Evolutionary conservation across 2,797 vertebrate genomes (phyloP).

Genomic region (Aeoliscus strigatus): DNA sequence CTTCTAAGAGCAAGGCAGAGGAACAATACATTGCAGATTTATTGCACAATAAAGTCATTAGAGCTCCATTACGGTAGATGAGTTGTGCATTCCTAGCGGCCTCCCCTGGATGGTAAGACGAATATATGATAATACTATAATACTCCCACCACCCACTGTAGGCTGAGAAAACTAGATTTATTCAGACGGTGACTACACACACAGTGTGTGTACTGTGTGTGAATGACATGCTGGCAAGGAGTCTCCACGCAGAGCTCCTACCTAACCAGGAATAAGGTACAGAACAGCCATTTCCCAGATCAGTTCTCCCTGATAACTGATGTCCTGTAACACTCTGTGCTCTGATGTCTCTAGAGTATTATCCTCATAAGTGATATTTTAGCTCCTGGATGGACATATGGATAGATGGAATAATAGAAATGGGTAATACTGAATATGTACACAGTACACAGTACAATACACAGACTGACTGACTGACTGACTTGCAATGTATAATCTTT

Average conservation of each 20-base stretch:
- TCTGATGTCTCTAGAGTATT: conserved; percentile 2
- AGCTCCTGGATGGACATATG: conserved; percentile 5
- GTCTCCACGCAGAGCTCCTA: conserved; percentile 64
- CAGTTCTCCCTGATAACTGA: conserved; percentile 41
- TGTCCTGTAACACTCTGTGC: conserved; percentile 27
- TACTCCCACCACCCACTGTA: conserved; percentile 42
- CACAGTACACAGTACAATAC: conserved; percentile 1
- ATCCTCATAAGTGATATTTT: neutral
- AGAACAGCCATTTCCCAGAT: conserved; percentile 63
- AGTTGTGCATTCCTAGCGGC: conserved; percentile 21
- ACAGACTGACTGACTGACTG: neutral
- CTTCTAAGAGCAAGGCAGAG: conserved; percentile 19
- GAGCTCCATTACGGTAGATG: conserved; percentile 27
- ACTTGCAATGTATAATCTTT: neutral
- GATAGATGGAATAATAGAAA: conserved; percentile 12
- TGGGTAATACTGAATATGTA: conserved; percentile 4
- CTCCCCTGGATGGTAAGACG: conserved; percentile 25
- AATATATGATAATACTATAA: conserved; percentile 42
- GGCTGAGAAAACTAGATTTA: conserved; percentile 51
- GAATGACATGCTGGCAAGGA: conserved; percentile 52
- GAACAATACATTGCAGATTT: conserved; percentile 18
- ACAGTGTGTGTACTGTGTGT: conserved; percentile 52
- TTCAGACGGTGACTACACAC: conserved; percentile 60
- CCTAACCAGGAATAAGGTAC: conserved; percentile 59
- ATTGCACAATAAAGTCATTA: conserved; percentile 36